Conservation (phyloP, 2,888 invertebrate species). For the Sussaba pulchella region DNA sequence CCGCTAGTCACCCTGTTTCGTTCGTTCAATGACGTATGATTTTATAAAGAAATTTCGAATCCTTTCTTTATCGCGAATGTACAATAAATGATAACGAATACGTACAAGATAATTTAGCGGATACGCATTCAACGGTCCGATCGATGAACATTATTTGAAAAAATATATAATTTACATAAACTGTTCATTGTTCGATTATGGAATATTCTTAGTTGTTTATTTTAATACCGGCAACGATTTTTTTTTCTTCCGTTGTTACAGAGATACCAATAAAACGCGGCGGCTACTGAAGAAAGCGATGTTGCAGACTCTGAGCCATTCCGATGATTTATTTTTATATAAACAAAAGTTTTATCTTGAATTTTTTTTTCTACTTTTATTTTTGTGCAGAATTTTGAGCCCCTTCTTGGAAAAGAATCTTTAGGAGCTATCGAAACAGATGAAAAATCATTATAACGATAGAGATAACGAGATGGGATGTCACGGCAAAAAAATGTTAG, state of each 20-base stretch:
- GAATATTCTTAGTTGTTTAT: neutral
- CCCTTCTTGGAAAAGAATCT: no score
- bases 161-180: slow-evolving; percentile 25
- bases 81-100: slow-evolving; percentile 34
- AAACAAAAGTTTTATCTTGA: slow-evolving; percentile 4
- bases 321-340: neutral
- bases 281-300: neutral
- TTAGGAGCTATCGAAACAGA: no score
- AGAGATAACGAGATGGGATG: no score
- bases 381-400: no score
- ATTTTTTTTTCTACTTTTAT: slow-evolving; percentile 3
- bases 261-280: slow-evolving; percentile 49
- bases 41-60: slow-evolving; percentile 43
- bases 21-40: slow-evolving; percentile 43
- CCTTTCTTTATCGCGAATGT: slow-evolving; percentile 37
- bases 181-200: neutral
- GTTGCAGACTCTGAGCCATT: slow-evolving; percentile 28
- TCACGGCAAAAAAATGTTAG: no score
- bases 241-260: slow-evolving; percentile 63
- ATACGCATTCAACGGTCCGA: neutral
- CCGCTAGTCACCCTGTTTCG: neutral
- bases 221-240: slow-evolving; percentile 33
- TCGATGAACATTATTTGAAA: neutral
- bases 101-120: slow-evolving; percentile 46
- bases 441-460: no score